Base-by-base conservation (phyloP, 2,888 invertebrate genomes). In the Aphidius colemani region DNA sequence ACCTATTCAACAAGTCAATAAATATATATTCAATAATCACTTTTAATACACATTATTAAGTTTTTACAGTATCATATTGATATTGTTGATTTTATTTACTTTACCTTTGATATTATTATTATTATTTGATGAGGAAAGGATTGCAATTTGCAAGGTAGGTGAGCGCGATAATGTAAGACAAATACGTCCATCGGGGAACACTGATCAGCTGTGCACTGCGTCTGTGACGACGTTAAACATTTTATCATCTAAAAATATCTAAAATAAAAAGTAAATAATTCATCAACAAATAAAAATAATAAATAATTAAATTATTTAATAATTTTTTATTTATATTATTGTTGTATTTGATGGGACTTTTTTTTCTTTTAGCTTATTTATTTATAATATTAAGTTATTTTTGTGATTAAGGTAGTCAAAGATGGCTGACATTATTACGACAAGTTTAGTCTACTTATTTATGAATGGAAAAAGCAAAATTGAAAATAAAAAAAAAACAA, bases 141-240 rank as follows among this genome's bases (percentile, higher is more conserved):
- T 55, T 66, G 50, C 62, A 65, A n/a, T n/a, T n/a, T n/a, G n/a
- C n/a, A n/a, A 67, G 70, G 66, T 66, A 13, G 60, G 67, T 68
- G 67, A 65, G 63, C 59, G 55, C 55, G 58, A 61, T 69, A n/a
- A n/a, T n/a, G n/a, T n/a, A 30, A 30, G 30, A 30, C 3, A 30
- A 30, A 30, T 30, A 64, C 73, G 72, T 76, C 76, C 75, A 72
- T 70, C 71, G 70, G 56, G 69, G 68, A 69, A 72, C 74, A 74
- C 78, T 71, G 76, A 78, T 78, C 78, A 78, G 78, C 78, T 78
- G 78, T 78, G 30, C 30, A 30, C 30, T 30, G 30, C 30, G 30
- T 30, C 30, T 30, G 50, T 39, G 45, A 66, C 64, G 51, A 59
- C 63, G 57, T 45, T 65, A 64, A 61, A 61, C 61, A 59, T 59